phyloP scores from a whole-genome alignment of 2,888 invertebrate species.

The Yponomeuta sedellus region DNA sequence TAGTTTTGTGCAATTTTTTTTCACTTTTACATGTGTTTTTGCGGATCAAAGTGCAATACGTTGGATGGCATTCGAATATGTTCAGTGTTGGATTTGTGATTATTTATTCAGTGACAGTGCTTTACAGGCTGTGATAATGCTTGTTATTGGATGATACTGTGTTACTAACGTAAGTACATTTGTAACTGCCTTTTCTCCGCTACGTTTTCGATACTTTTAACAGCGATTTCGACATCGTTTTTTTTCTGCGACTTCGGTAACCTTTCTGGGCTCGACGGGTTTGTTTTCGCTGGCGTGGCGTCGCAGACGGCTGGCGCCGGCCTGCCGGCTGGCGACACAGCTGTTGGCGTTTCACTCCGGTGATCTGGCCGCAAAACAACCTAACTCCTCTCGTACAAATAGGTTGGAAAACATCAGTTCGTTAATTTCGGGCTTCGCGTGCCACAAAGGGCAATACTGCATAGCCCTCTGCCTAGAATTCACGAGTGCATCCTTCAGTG shows the following conservation, averaged over 20 bases:
- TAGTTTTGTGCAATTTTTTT: conserved; percentile 63
- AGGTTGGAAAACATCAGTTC: neutral
- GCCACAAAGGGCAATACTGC: neutral
- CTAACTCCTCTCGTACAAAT: neutral
- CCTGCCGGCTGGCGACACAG: conserved; percentile 40
- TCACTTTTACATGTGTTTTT: conserved; percentile 61
- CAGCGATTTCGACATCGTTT: neutral
- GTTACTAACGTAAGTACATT: conserved; percentile 55
- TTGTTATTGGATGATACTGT: conserved; percentile 71
- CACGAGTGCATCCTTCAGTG: neutral
- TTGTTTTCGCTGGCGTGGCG: conserved; percentile 44
- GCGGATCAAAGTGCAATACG: conserved; percentile 64
- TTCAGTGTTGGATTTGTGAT: conserved; percentile 72
- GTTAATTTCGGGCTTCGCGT: neutral
- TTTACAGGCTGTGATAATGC: conserved; percentile 64
- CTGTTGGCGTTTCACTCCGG: conserved; percentile 34
- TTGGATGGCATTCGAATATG: conserved; percentile 63
- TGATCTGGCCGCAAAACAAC: neutral
- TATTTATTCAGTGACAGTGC: conserved; percentile 69
- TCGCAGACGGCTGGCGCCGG: conserved; percentile 34
- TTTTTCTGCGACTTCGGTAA: conserved; percentile 38
- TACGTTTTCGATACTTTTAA: neutral
- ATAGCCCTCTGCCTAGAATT: neutral
- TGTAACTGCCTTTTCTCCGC: neutral
- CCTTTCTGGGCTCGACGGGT: conserved; percentile 61